Evolutionary conservation across 2,797 vertebrate species (phyloP).

Genomic region (Darevskia mixta): DNA sequence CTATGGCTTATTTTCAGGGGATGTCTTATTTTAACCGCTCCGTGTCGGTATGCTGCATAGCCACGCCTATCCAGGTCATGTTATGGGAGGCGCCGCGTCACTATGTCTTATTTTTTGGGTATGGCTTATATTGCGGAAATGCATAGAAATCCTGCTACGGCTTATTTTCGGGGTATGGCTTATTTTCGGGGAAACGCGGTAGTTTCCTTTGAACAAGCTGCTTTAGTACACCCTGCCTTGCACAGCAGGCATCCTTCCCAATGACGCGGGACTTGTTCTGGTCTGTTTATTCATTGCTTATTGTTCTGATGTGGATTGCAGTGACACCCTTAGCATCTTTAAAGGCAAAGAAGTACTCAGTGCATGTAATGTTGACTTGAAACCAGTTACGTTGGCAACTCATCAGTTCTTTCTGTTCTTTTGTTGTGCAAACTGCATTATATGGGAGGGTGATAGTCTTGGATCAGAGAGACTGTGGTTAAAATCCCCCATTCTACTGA

Average conservation of each 20-base stretch:
- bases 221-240: background rate
- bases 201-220: background rate
- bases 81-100: too few relatives aligned
- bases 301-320: background rate
- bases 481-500: background rate
- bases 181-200: too few relatives aligned
- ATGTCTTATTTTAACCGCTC: too few relatives aligned
- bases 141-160: too few relatives aligned
- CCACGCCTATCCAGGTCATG: too few relatives aligned
- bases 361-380: background rate
- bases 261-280: background rate
- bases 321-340: background rate
- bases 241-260: too few relatives aligned
- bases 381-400: background rate
- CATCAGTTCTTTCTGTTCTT: too few relatives aligned
- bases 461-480: background rate
- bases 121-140: too few relatives aligned
- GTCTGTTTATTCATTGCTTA: background rate
- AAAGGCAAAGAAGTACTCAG: background rate
- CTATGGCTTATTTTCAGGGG: too few relatives aligned
- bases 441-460: background rate
- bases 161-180: too few relatives aligned
- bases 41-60: too few relatives aligned
- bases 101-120: too few relatives aligned
- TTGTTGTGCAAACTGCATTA: background rate